Base-by-base conservation (phyloP, 2,888 invertebrate species). In the Ochropleura leucogaster region DNA sequence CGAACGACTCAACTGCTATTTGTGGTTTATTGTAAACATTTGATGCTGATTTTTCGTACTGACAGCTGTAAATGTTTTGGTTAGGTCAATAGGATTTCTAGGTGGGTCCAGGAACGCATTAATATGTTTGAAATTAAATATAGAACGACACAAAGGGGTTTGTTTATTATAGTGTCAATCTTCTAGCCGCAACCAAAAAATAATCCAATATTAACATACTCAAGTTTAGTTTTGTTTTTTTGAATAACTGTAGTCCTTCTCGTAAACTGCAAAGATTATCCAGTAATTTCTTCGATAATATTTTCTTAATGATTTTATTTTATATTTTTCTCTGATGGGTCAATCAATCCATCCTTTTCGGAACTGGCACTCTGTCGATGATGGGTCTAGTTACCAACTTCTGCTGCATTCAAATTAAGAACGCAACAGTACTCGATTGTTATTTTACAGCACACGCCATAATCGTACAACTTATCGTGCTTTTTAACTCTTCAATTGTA, bases 1-100 rank as follows among this genome's bases (percentile, higher is more conserved):
- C 93, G 88, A 87, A 90, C 90, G 88, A 86, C 85, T 87, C 70
- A 76, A 71, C 75, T 40, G 74, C 72, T 68, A 88, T 84, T 86
- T 83, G 84, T 72, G 44, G 67, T 74, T 77, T 76, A 80, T 84
- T 82, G 74, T 77, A 75, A 73, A 84, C 51, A 81, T 73, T 75
- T 74, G 78, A 82, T 68, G 70, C 55, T 72, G 53, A 79, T 79
- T 77, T 77, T 78, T 78, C 49, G 51, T 16, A 51, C 60, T 18
- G 49, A 40, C 79, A 55, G 42, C 40, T 55, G 4, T 47, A 16
- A 47, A 47, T 69, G n/a, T 63, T 66, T 63, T 67, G 8, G n/a
- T 8, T 68, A 16, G 49, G 78, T 51, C 57, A 59, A 14, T 12
- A 18, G n/a, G 14, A 49, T 60, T 49, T 60, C 0, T 47, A 63